A percentile compares a stretch with the other conserved stretches of the same genome.
Evolutionary conservation across 2,888 invertebrate species (phyloP).

Genomic region (Rosalia funebris): DNA sequence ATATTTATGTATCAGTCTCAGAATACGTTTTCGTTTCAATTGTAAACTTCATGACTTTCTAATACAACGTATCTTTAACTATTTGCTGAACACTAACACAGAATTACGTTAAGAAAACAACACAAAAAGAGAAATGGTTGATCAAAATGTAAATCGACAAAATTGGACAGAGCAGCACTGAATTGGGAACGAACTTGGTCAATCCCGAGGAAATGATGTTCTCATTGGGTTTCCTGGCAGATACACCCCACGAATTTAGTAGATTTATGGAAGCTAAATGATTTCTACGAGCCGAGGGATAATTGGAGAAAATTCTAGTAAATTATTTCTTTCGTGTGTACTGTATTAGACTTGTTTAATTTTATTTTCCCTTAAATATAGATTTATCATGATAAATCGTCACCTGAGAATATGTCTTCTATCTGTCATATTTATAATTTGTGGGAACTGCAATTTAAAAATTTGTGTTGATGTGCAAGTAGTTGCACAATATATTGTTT

Average conservation of each 20-base stretch:
- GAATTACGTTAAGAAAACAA: neutral
- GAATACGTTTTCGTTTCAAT: too few relatives aligned
- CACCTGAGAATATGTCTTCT: too few relatives aligned
- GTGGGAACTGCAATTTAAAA: too few relatives aligned
- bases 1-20: too few relatives aligned
- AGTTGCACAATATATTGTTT: too few relatives aligned
- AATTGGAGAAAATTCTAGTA: constrained; percentile 32
- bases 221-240: constrained; percentile 36
- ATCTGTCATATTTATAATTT: too few relatives aligned
- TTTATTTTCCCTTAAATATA: too few relatives aligned
- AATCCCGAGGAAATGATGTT: constrained; percentile 44
- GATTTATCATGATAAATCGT: too few relatives aligned
- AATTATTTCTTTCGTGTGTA: too few relatives aligned
- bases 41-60: too few relatives aligned
- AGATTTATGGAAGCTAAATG: neutral
- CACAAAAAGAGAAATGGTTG: neutral
- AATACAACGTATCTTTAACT: neutral
- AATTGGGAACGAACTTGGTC: constrained; percentile 36
- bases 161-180: constrained; percentile 24
- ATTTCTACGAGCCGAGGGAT: neutral
- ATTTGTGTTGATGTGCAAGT: too few relatives aligned
- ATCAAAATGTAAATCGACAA: constrained; percentile 28
- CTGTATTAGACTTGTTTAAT: too few relatives aligned
- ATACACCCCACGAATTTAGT: constrained; percentile 22
- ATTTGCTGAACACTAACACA: neutral